Base-by-base conservation (phyloP, 2,888 invertebrate genomes). In the Trissolcus japonicus region DNA sequence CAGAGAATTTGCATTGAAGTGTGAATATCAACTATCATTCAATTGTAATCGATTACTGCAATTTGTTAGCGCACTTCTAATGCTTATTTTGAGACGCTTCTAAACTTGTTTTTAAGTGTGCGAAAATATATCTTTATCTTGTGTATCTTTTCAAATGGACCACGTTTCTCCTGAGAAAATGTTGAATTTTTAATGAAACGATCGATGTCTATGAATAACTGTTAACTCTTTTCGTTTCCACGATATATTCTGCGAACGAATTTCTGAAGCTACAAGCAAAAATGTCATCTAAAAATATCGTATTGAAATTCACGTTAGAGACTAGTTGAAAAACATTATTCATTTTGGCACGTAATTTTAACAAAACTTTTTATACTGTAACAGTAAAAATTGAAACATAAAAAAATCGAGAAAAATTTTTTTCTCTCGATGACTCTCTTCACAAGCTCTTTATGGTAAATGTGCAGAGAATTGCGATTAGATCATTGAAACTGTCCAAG, bases 361-460 rank as follows among this genome's bases (percentile, higher is more conserved):
- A 68, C 55, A 6, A 13, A 19, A 60, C 40, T 41, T 21, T 14
- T 55, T 40, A 29, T 9, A 6, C 54, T 13, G 13, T 51, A 17
- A 25, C 35, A 35, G 0, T 11, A 9, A 11, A 35, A 35, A 9
- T 9, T 35, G 2, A 35, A 35, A 43, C 53, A 21, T 21, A 60
- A 60, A 73, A 60, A 35, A 35, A 7, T n/a, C n/a, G 35, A 9
- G 9, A 35, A 1, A 9, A 35, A 11, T 7, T 35, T 35, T 35
- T 73, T 68, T 57, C 41, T 78, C 74, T 74, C 78, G 71, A 74
- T 71, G 78, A 67, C 74, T 69, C 78, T 78, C 66, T 61, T 65
- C 72, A 74, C 51, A 54, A 63, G 61, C 74, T 63, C 68, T 40
- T 68, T 13, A 61, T 56, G 61, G 65, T 73, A 53, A 65, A 68